Base-by-base conservation (phyloP, 2,888 invertebrate species). In the Lycia hirtaria region DNA sequence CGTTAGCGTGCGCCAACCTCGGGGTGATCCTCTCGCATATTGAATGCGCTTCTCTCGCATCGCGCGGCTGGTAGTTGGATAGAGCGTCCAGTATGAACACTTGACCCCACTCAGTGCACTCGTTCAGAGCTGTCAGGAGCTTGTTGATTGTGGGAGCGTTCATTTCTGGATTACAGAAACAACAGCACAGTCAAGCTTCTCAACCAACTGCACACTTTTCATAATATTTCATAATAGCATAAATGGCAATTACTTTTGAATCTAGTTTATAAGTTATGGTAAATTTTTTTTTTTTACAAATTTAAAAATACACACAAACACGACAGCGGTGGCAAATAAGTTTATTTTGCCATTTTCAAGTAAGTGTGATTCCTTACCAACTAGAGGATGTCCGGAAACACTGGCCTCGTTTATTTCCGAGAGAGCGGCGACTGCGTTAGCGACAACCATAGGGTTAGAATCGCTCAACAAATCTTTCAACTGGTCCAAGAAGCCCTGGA, bases 381-480 rank as follows among this genome's bases (percentile, higher is more conserved):
- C 97, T 60, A 99, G 92, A 2, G 98, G 97, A 62, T 96, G 96
- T n/a, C 98, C 98, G 51, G 97, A 98, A 9, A 97, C 96, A 73
- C 98, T 98, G 1, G 98, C 97, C 87, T 99, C 99, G 80, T 99
- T 98, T 75, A 99, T 99, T 90, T 99, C 99, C 0, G 98, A 98
- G 9, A 99, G 93, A 0, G 99, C 99, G 0, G 99, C 99, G 0
- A 99, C 99, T 0, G 99, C 99, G 88, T 99, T 99, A 0, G 99
- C 99, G 0, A 99, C 99, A 28, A 99, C 99, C 99, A 99, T 99
- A 0, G 99, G 99, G 91, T 99, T 99, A 0, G 99, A 99, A 88
- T 99, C 99, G 43, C 99, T 99, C 32, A 99, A 92, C 48, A 99
- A 92, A 87, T 99, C 99, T 83, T 98, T 98, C 20, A 99, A 89